Percentiles rank a stretch among this genome's conserved stretches.
Evolutionary conservation across 1,140 invertebrate genomes (phyloP).

Genomic region (Ridgeia piscesae): DNA sequence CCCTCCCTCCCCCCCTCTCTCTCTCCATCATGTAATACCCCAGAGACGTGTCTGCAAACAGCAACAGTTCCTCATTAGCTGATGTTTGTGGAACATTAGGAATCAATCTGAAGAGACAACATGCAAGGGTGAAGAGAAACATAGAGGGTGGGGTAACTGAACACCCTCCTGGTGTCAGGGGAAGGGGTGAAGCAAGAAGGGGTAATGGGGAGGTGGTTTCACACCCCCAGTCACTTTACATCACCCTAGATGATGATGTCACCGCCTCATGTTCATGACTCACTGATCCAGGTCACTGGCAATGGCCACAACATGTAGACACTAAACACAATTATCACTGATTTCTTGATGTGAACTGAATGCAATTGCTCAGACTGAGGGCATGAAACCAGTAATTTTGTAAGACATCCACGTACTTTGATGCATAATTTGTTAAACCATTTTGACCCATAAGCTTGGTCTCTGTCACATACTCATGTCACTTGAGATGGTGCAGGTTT

Average conservation of each 20-base stretch:
- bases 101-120: constrained; percentile 1
- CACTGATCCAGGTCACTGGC: background rate
- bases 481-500: no score
- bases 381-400: no score
- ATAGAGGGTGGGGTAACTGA: background rate
- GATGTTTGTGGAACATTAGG: background rate
- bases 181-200: background rate
- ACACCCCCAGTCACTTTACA: background rate
- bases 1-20: no score
- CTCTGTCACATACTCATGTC: no score
- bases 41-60: background rate
- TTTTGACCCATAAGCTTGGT: no score
- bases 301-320: no score
- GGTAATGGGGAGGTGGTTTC: background rate
- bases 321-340: no score
- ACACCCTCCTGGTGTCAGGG: background rate
- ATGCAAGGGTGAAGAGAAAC: background rate
- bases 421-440: no score
- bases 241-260: background rate
- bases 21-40: background rate
- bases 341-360: no score
- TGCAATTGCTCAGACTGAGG: no score
- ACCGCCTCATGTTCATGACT: background rate
- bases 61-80: background rate
- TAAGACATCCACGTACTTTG: no score